Evolutionary conservation across 2,113 vertebrate genomes (phyloP), one percentile per base, ranked within the genome.

Genomic region (Clupea harengus): DNA sequence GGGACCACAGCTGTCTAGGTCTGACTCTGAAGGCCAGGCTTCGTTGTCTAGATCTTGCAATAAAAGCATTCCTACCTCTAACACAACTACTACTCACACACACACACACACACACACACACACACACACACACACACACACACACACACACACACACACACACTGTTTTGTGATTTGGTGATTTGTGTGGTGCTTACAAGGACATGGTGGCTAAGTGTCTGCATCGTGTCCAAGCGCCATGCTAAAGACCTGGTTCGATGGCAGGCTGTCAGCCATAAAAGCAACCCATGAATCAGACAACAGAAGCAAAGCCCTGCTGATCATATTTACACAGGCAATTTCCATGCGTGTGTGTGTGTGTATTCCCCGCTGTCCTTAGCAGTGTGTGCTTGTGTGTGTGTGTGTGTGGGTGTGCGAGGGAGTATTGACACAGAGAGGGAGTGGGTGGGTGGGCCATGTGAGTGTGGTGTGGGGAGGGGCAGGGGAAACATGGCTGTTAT

Each of bases 271-370:
- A 39, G 28, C 28, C 67, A 75, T 4, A 72, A 75, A 32, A 75
- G 3, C 28, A 10, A 32, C 67, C 67, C 10, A 75, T 75, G 67
- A 75, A 75, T 75, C 39, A 75, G 28, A 72, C 64, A 72, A 28
- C 64, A 75, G 28, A 75, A 39, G 28, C 67, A 32, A 39, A 39
- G 67, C 67, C 28, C 13, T 13, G 22, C 46, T 81, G 45, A 44
- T 85, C 75, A 54, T 82, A 85, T 84, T 83, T 85, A 46, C 28
- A 52, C 17, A 82, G 78, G 52, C 81, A 85, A 47, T 85, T 54
- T 54, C 17, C 67, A 75, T 72, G 67, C 15, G 67, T 32, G 67
- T 32, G 67, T 32, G 67, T 75, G 25, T 32, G 64, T 72, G 64
- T 32, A 13, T 75, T 18, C 10, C 32, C 0, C 39, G 28, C 67